These are phyloP conservation scores for Epicampocera succincta DNA, from an alignment of 2,888 invertebrate species.

Conservation along the genomic window DNA sequence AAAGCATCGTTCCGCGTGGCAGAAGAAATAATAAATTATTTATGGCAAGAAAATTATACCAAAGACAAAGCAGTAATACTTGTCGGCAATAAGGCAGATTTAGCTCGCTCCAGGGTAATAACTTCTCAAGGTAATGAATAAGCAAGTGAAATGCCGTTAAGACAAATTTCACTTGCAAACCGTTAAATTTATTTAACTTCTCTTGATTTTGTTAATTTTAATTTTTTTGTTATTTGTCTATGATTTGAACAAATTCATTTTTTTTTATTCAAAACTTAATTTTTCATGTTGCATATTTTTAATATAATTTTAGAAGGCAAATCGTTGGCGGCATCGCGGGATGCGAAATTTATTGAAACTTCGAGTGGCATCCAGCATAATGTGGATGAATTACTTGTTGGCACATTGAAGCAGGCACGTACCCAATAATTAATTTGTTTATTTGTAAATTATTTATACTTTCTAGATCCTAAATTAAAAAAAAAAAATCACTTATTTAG, in stretches of 20 bases:
- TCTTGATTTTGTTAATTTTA: neutral
- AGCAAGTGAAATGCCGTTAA: no score
- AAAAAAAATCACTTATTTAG: no score
- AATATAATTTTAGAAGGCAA: constrained; percentile 89
- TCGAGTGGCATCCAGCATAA: constrained; percentile 98
- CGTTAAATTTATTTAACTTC: neutral
- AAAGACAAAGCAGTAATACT: constrained; percentile 93
- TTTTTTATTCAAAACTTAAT: neutral
- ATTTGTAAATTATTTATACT: neutral
- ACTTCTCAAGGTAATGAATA: constrained; percentile 87
- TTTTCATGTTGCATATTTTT: neutral
- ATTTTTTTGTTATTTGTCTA: neutral
- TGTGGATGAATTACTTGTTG: constrained; percentile 96
- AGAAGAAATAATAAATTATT: constrained; percentile 92
- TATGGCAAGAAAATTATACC: constrained; percentile 91
- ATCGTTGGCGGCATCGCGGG: constrained; percentile 92
- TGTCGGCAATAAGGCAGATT: constrained; percentile 96
- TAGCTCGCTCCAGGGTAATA: constrained; percentile 93
- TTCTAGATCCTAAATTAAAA: no score
- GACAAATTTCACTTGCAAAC: neutral
- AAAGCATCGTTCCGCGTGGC: constrained; percentile 91
- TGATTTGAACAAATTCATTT: neutral
- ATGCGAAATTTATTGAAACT: constrained; percentile 97
- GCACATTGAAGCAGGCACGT: constrained; percentile 90
- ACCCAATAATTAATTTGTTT: neutral